Evolutionary conservation across 2,888 invertebrate genomes (phyloP).

Genomic region (Cosmorhoe ocellata): DNA sequence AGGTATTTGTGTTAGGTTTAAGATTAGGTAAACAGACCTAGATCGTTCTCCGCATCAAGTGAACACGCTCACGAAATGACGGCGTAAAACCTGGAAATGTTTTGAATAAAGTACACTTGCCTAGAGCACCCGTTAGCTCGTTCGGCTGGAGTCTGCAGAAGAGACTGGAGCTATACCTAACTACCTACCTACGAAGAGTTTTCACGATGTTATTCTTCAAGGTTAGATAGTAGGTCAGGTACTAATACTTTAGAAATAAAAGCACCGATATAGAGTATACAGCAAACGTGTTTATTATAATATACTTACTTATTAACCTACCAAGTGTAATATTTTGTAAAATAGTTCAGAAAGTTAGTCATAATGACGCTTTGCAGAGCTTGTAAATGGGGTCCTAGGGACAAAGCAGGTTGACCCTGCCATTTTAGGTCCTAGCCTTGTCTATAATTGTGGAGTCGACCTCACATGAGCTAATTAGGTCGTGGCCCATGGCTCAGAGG

Average conservation of each 20-base stretch:
- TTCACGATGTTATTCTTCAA: too few species aligned
- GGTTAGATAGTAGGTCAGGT: too few species aligned
- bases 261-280: slow-evolving; percentile 30
- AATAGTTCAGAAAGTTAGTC: slow-evolving; percentile 31
- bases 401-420: background rate
- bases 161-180: too few species aligned
- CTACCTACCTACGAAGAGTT: too few species aligned
- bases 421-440: background rate
- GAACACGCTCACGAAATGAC: too few species aligned
- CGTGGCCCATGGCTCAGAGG: background rate
- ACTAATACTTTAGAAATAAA: slow-evolving; percentile 17
- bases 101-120: too few species aligned
- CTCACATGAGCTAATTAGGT: background rate
- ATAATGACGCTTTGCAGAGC: slow-evolving; percentile 26
- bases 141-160: too few species aligned
- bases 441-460: background rate
- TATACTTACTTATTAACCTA: background rate
- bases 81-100: too few species aligned
- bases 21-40: too few species aligned
- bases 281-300: slow-evolving; percentile 38
- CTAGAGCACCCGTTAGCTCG: too few species aligned
- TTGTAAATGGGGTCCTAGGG: background rate
- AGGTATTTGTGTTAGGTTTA: too few species aligned
- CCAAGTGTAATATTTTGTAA: slow-evolving; percentile 31
- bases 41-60: too few species aligned